Conservation (phyloP, 1,140 invertebrate species). For the Orchesella cincta region DNA sequence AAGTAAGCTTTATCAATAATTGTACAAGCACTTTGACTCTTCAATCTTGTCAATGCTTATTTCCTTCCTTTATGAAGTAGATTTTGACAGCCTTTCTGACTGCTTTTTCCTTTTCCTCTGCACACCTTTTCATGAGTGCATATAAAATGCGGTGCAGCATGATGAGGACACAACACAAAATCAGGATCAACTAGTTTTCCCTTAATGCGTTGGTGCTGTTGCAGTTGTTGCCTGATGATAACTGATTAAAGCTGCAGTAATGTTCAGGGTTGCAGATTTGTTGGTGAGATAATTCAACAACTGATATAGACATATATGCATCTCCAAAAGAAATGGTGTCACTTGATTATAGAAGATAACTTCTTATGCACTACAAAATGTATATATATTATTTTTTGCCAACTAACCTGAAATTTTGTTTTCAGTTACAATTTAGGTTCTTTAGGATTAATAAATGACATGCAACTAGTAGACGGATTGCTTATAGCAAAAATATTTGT, state of each 20-base stretch:
- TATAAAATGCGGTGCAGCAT: too few relatives aligned
- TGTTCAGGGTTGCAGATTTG: too few relatives aligned
- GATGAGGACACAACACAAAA: background rate
- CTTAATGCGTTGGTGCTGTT: background rate
- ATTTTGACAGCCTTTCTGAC: background rate
- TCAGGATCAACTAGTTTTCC: constrained; percentile 24
- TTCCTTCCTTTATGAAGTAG: background rate
- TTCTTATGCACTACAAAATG: too few relatives aligned
- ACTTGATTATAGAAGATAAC: background rate
- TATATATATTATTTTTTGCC: too few relatives aligned
- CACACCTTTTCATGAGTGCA: background rate
- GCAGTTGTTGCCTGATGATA: background rate
- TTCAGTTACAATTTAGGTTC: background rate
- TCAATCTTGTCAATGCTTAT: background rate
- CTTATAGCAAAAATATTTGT: too few relatives aligned
- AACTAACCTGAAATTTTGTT: background rate
- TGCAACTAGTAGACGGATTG: too few relatives aligned
- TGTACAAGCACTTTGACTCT: too few relatives aligned
- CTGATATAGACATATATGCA: background rate
- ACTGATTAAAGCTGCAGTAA: background rate
- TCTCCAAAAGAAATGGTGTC: background rate
- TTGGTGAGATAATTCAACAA: background rate
- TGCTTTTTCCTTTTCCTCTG: background rate
- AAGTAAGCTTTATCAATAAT: too few relatives aligned
- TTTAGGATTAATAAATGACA: too few relatives aligned